Evolutionary conservation across 2,113 vertebrate genomes (phyloP).

Genomic region (Corapipo altera): DNA sequence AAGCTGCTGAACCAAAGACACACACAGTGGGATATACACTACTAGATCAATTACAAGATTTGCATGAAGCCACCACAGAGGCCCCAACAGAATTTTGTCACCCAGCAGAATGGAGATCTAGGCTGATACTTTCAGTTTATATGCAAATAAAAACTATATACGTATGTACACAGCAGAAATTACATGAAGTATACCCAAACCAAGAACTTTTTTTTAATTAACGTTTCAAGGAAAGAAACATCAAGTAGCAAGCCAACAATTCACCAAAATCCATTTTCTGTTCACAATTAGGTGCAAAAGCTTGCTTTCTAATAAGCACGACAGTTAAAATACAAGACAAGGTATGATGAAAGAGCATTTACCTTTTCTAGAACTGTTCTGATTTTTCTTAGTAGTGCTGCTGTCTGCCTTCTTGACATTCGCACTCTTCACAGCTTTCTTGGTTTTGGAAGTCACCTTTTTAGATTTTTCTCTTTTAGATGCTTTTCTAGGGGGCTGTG

Average conservation of each 20-base stretch:
- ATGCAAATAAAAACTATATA: background rate
- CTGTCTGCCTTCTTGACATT: conserved; percentile 96
- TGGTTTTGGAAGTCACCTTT: conserved; percentile 74
- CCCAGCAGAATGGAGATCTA: background rate
- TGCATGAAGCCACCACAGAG: fast-evolving
- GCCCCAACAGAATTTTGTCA: background rate
- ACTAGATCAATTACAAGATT: background rate
- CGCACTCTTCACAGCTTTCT: conserved; percentile 77
- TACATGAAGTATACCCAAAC: background rate
- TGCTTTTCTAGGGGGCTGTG: conserved; percentile 84
- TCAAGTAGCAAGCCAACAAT: background rate
- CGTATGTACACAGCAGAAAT: background rate
- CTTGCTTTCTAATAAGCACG: background rate
- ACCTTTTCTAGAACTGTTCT: conserved; percentile 83
- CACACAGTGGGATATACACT: background rate
- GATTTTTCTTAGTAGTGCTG: conserved; percentile 88
- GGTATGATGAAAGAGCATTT: background rate
- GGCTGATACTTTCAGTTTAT: background rate
- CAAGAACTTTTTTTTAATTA: background rate
- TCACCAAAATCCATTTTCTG: background rate
- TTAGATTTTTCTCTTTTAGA: conserved; percentile 77
- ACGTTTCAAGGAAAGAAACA: background rate
- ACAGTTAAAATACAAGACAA: background rate
- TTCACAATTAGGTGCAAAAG: background rate
- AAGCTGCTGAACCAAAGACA: background rate